Conservation (phyloP, 2,113 vertebrate genomes). For the Sylvicapra grimmia region DNA sequence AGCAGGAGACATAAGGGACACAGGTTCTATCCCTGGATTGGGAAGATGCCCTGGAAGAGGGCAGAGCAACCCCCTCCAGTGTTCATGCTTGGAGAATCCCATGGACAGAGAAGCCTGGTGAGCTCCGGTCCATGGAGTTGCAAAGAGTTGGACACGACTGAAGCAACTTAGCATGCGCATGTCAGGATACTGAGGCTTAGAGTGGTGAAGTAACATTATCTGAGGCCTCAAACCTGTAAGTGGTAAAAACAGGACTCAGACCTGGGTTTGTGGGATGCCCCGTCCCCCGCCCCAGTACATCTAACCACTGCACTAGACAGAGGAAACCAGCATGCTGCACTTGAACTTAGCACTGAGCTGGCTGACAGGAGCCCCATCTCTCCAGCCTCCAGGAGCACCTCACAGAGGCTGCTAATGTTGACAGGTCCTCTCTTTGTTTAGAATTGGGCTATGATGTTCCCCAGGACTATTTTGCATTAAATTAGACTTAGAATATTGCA, state of each 20-base stretch:
- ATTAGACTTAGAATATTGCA: background rate
- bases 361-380: background rate
- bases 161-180: background rate
- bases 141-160: background rate
- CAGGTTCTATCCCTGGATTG: background rate
- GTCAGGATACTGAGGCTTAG: background rate
- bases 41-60: background rate
- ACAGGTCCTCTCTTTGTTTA: background rate
- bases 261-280: background rate
- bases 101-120: background rate
- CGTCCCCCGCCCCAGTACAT: accelerated
- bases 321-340: accelerated
- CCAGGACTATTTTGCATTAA: background rate
- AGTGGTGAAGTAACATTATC: background rate
- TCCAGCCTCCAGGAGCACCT: background rate
- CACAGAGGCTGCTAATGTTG: background rate
- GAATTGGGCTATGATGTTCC: background rate
- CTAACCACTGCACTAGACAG: too few species aligned
- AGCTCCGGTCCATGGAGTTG: accelerated
- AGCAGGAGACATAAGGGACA: background rate
- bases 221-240: background rate
- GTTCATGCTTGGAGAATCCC: background rate
- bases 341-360: background rate
- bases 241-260: background rate
- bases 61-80: background rate